These are phyloP conservation scores for Heteractis magnifica DNA, from an alignment of 92 coral and sea anemone species.

Conservation along the genomic window DNA sequence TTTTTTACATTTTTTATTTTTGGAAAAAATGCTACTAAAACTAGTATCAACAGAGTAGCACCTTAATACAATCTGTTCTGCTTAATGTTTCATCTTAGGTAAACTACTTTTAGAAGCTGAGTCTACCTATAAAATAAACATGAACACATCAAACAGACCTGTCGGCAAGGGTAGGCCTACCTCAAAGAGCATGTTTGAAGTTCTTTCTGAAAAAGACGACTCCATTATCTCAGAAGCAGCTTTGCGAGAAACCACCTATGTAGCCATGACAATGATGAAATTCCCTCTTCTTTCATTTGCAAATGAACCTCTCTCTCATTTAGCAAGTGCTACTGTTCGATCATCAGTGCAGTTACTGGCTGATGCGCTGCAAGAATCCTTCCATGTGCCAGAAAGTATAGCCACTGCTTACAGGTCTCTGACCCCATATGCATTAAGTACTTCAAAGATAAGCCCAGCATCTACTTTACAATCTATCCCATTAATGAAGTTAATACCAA, in stretches of 20 bases:
- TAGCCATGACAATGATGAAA: constrained; percentile 18
- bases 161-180: no score
- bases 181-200: background rate
- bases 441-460: background rate
- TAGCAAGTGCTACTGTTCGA: constrained; percentile 13
- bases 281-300: no score
- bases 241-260: constrained; percentile 31
- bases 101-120: no score
- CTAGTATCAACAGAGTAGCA: no score
- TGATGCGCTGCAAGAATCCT: constrained; percentile 32
- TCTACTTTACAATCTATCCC: constrained; percentile 10
- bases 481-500: constrained; percentile 12
- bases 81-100: no score
- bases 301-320: constrained; percentile 35
- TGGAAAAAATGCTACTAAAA: no score
- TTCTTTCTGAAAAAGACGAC: background rate
- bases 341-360: constrained; percentile 24
- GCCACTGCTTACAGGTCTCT: constrained; percentile 19
- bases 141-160: no score
- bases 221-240: constrained; percentile 21
- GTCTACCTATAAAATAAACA: no score
- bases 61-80: no score
- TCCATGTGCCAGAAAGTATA: constrained; percentile 18
- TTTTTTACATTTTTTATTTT: no score
- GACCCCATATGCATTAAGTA: constrained; percentile 30